Evolutionary conservation across 2,888 invertebrate genomes (phyloP).

Genomic region (Drosophila ezoana): DNA sequence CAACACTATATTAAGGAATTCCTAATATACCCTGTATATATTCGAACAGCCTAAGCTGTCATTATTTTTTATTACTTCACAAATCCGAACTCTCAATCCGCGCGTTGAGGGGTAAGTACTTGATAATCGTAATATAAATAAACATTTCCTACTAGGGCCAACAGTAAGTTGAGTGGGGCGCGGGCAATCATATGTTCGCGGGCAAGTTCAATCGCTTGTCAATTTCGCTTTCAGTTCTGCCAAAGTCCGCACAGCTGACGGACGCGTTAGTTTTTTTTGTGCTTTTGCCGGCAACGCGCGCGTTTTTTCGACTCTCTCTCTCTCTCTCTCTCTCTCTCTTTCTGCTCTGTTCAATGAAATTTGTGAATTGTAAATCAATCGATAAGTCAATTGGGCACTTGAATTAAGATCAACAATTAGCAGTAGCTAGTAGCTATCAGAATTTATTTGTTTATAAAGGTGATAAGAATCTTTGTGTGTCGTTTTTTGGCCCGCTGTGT

Average conservation of each 20-base stretch:
- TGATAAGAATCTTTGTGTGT: conserved; percentile 40
- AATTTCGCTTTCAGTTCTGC: conserved; percentile 43
- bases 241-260: conserved; percentile 65
- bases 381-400: background rate
- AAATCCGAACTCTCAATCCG: background rate
- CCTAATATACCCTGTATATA: background rate
- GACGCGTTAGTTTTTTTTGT: conserved; percentile 42
- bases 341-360: background rate
- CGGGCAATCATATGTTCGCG: background rate
- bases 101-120: background rate
- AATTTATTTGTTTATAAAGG: conserved; percentile 3
- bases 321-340: background rate
- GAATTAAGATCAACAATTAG: conserved; percentile 11
- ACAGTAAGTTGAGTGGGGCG: background rate
- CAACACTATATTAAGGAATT: background rate
- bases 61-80: background rate
- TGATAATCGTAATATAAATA: conserved; percentile 12
- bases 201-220: conserved; percentile 11
- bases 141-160: conserved; percentile 5
- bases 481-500: conserved; percentile 22
- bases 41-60: too few relatives aligned
- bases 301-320: background rate
- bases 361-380: background rate
- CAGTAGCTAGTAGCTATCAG: conserved; percentile 14
- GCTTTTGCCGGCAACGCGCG: conserved; percentile 49